These are phyloP conservation scores for Diogma glabrata DNA, from an alignment of 2,888 invertebrate species.

Conservation along the genomic window DNA sequence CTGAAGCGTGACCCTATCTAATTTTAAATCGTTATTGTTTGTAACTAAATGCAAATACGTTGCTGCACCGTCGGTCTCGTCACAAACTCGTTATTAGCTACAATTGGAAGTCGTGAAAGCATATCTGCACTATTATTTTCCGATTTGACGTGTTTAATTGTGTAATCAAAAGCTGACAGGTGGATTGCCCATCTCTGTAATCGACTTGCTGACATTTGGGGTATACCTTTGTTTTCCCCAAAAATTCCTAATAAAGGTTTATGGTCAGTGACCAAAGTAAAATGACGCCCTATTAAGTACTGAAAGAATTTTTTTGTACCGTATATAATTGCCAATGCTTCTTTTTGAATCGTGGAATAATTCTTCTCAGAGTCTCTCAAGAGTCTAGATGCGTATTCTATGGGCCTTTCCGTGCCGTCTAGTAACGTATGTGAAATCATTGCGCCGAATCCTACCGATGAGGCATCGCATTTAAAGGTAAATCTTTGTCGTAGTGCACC, in stretches of 20 bases:
- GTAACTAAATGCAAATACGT: too few relatives aligned
- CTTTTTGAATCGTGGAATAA: constrained; percentile 20
- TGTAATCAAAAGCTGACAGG: neutral
- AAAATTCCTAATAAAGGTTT: constrained; percentile 16
- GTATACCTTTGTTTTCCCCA: constrained; percentile 13
- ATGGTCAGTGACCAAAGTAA: constrained; percentile 16
- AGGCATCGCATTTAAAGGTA: too few relatives aligned
- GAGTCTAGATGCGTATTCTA: constrained; percentile 16
- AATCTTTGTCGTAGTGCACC: too few relatives aligned
- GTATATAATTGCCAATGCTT: constrained; percentile 18
- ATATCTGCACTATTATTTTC: constrained; percentile 1
- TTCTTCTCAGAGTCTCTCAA: constrained; percentile 15
- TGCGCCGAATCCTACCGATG: too few relatives aligned
- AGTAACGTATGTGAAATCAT: too few relatives aligned
- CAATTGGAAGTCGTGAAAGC: neutral
- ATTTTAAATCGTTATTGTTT: too few relatives aligned
- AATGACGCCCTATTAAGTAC: constrained; percentile 16
- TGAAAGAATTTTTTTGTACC: constrained; percentile 17
- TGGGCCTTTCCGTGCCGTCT: constrained; percentile 7
- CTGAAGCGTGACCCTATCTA: too few relatives aligned
- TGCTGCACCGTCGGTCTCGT: too few relatives aligned
- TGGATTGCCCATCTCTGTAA: neutral
- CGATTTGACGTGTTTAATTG: neutral
- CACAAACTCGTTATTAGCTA: too few relatives aligned
- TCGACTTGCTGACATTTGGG: too few relatives aligned